Evolutionary conservation across 2,113 vertebrate species (phyloP), one percentile per base, ranked within the genome.

Genomic region (Dicentrarchus labrax): DNA sequence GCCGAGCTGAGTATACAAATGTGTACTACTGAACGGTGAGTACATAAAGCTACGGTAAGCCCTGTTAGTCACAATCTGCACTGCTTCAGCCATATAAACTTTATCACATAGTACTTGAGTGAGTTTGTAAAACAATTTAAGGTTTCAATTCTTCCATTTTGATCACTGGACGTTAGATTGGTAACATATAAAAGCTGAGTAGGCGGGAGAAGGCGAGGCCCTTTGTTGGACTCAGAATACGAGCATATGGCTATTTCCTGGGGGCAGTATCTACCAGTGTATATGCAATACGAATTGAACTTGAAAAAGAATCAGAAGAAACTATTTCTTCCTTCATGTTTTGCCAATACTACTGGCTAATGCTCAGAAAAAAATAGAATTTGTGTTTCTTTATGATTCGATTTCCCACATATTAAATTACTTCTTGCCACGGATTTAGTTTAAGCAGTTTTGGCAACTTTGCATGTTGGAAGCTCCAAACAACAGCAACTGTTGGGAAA

Each of bases 181-280:
- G 2, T 75, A 51, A 60, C 6, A 61, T 36, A 74, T 30, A 30
- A 64, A 64, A 41, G 59, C 11, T 51, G 45, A 74, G 72, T 53
- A 13, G 16, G 39, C 2, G 17, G 61, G 1, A 30, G 7, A 45
- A 47, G 17, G 16, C 30, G 17, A 59, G 48, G 65, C 36, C 21
- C 24, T 50, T 30, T 57, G 15, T 57, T 2, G 9, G 13, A 8
- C 11, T 64, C 11, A 47, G 41, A 51, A 17, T 19, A 45, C 5
- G 2, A 69, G 24, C 5, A 69, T 38, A 21, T 38, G 10, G 8
- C 48, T 39, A 53, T 53, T 70, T 70, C 30, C 48, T 39, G 11
- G 30, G 39, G 48, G 10, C 24, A 51, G 16, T 6, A 36, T 1
- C 8, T n/a, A 45, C 36, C 36, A 17, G 5, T 8, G 13, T 10